A percentile compares a stretch with the other conserved stretches of the same genome.
phyloP scores from a whole-genome alignment of 2,113 vertebrate genomes.

The Sorex fumeus region DNA sequence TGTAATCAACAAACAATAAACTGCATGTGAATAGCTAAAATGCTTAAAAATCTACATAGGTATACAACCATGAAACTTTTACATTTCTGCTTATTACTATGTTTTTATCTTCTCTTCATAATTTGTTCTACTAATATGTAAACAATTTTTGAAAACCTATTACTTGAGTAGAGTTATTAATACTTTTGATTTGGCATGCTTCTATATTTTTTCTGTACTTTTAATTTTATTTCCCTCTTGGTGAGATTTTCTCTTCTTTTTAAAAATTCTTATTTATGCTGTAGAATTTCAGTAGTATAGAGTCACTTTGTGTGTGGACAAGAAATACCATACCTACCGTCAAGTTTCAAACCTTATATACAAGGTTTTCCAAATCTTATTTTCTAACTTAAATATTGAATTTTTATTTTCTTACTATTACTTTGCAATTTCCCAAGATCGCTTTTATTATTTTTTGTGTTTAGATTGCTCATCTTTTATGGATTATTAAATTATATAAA shows the following conservation, averaged over 20 bases:
- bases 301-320: too few relatives aligned
- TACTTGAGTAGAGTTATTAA: conserved; percentile 39
- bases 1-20: background rate
- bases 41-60: background rate
- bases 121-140: background rate
- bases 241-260: background rate
- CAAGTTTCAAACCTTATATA: too few relatives aligned
- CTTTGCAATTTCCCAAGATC: conserved; percentile 53
- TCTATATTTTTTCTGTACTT: conserved; percentile 51
- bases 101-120: background rate
- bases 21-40: background rate
- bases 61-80: background rate
- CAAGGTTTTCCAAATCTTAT: conserved; percentile 61
- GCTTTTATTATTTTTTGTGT: conserved; percentile 20
- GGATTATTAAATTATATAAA: background rate
- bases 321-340: too few relatives aligned
- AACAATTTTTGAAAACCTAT: conserved; percentile 47
- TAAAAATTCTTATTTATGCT: too few relatives aligned
- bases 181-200: conserved; percentile 45
- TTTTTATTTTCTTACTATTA: conserved; percentile 49
- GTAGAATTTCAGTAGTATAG: too few relatives aligned
- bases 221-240: conserved; percentile 58
- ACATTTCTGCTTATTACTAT: background rate
- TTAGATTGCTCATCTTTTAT: conserved; percentile 30
- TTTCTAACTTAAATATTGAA: conserved; percentile 62